Evolutionary conservation across 1,140 invertebrate species (phyloP).

Genomic region (Armadillidium nasatum): DNA sequence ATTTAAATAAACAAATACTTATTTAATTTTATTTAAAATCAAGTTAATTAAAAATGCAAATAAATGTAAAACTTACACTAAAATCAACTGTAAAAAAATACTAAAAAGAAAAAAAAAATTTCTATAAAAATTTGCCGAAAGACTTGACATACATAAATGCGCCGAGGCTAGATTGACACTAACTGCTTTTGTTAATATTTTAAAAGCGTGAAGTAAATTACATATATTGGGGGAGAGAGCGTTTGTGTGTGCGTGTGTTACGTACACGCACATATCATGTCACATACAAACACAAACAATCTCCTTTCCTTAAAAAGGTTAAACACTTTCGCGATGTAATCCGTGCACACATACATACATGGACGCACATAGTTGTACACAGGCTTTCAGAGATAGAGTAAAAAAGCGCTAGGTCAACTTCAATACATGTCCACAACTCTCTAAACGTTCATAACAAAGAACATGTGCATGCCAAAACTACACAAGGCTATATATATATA

Average conservation of each 20-base stretch:
- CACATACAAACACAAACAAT: not conserved
- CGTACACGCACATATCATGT: not conserved
- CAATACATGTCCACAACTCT: too few species aligned
- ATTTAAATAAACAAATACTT: not conserved
- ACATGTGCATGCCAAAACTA: too few species aligned
- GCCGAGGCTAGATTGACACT: conserved; percentile 1
- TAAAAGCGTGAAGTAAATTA: not conserved
- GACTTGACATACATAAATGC: conserved; percentile 1
- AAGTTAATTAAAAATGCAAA: not conserved
- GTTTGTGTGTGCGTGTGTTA: not conserved
- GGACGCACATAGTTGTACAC: too few species aligned
- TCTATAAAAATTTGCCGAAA: not conserved
- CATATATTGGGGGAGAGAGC: not conserved
- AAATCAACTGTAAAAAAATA: not conserved
- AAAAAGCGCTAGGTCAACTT: too few species aligned
- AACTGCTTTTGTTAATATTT: not conserved
- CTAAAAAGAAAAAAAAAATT: not conserved
- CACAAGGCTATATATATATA: too few species aligned
- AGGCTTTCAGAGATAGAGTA: too few species aligned
- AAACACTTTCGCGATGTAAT: too few species aligned
- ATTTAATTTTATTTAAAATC: not conserved
- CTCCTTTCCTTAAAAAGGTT: too few species aligned
- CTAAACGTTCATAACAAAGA: too few species aligned
- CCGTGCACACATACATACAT: too few species aligned
- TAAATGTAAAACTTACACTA: not conserved